phyloP scores from a whole-genome alignment of 2,797 vertebrate species.

The Xyrichtys novacula region DNA sequence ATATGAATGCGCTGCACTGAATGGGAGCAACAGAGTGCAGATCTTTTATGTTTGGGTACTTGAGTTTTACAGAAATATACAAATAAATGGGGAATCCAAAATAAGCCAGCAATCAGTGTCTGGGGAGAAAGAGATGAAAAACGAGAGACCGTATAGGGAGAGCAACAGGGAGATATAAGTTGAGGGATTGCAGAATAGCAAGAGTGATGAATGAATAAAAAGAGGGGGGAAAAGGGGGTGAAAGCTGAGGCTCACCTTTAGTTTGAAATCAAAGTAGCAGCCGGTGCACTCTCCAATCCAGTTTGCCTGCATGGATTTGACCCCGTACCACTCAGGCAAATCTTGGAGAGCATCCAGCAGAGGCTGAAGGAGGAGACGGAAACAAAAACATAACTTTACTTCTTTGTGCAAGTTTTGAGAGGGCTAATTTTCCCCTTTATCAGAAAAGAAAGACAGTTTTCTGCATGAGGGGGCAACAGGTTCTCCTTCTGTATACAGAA shows the following conservation, averaged over 20 bases:
- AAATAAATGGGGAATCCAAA: conserved; percentile 36
- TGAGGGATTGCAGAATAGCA: conserved; percentile 39
- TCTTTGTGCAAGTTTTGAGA: conserved; percentile 34
- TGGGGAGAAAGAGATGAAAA: conserved; percentile 43
- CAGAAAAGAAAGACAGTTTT: conserved; percentile 22
- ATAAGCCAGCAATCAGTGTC: conserved; percentile 48
- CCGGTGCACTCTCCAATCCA: conserved; percentile 96
- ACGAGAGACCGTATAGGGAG: conserved; percentile 1
- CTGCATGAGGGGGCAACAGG: conserved; percentile 2
- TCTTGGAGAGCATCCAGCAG: conserved; percentile 90
- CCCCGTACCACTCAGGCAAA: conserved; percentile 97
- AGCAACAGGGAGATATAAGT: conserved; percentile 22
- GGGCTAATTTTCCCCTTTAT: conserved; percentile 26
- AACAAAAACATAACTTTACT: conserved; percentile 35
- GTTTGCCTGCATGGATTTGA: conserved; percentile 98
- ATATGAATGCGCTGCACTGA: conserved; percentile 21
- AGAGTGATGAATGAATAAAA: conserved; percentile 51
- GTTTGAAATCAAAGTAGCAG: conserved; percentile 91
- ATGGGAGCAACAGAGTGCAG: conserved; percentile 30
- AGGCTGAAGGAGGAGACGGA: conserved; percentile 79
- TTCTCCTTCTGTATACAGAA: conserved; percentile 19
- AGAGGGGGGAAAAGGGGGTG: background rate
- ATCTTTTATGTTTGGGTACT: conserved; percentile 42
- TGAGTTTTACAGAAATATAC: conserved; percentile 37
- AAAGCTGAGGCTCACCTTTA: conserved; percentile 86